Evolutionary conservation across 2,888 invertebrate genomes (phyloP).

Genomic region (Phasia obesa): DNA sequence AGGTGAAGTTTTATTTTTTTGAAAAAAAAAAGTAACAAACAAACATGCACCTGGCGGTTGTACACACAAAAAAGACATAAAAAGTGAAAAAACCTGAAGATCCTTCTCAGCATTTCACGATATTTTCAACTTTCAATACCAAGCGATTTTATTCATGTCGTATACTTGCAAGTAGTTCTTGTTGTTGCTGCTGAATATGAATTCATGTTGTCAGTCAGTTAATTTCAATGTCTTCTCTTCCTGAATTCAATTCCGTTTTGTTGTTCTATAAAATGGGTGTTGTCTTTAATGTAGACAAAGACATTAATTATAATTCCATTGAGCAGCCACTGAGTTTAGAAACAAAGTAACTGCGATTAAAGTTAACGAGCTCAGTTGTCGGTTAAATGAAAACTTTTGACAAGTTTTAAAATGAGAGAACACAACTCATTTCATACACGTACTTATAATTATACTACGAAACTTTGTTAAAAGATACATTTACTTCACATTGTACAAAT

Average conservation of each 20-base stretch:
- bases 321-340: slow-evolving; percentile 59
- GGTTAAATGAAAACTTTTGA: slow-evolving; percentile 81
- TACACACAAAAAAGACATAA: slow-evolving; percentile 28
- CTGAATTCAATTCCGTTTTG: not conserved
- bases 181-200: slow-evolving; percentile 1
- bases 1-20: slow-evolving; percentile 57
- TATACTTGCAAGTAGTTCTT: slow-evolving; percentile 15
- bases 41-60: slow-evolving; percentile 59
- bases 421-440: slow-evolving; percentile 29
- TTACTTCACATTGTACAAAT: too few relatives aligned
- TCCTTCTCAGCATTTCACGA: slow-evolving; percentile 26
- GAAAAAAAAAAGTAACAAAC: not conserved
- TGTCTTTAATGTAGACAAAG: slow-evolving; percentile 48
- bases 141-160: slow-evolving; percentile 12
- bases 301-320: slow-evolving; percentile 67
- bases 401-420: slow-evolving; percentile 79
- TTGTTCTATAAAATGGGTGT: slow-evolving; percentile 40
- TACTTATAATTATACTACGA: not conserved
- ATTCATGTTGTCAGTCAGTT: slow-evolving; percentile 14
- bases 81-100: slow-evolving; percentile 63
- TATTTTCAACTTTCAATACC: slow-evolving; percentile 5
- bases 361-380: slow-evolving; percentile 81
- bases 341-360: slow-evolving; percentile 80
- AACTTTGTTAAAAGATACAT: too few relatives aligned
- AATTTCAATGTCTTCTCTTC: slow-evolving; percentile 15